These are phyloP conservation scores for Syrmaticus mikado DNA, from an alignment of 2,113 vertebrate species.

Conservation along the genomic window DNA sequence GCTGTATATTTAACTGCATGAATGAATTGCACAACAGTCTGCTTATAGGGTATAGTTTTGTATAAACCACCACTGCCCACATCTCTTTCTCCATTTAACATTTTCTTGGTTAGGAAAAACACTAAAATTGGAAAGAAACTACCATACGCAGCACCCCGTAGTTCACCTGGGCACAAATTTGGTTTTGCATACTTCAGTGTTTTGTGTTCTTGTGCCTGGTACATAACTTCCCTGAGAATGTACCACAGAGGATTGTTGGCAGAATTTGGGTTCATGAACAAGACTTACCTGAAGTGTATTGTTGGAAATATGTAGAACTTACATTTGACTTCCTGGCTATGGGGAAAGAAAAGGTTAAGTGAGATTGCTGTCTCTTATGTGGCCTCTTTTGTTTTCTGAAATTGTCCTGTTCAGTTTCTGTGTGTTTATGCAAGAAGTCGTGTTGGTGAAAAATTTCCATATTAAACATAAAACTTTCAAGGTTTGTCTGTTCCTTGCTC, in stretches of 20 bases:
- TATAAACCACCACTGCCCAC: not conserved
- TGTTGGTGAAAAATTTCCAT: not conserved
- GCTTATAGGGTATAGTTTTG: not conserved
- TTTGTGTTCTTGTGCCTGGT: rapidly evolving
- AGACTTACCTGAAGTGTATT: not conserved
- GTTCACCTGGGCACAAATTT: not conserved
- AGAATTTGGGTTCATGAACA: not conserved
- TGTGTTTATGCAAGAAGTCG: not conserved
- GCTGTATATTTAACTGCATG: not conserved
- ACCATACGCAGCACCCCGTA: not conserved
- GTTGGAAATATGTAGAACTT: not conserved
- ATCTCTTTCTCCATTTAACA: not conserved
- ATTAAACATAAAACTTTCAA: not conserved
- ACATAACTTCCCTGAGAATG: not conserved
- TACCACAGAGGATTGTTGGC: not conserved
- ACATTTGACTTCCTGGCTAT: not conserved
- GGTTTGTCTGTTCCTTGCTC: not conserved
- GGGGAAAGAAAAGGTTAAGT: not conserved
- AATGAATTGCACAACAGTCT: not conserved
- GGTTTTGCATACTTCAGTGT: not conserved
- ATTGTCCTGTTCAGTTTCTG: not conserved
- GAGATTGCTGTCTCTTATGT: not conserved
- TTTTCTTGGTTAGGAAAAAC: not conserved
- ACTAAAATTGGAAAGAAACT: not conserved
- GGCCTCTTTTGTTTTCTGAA: not conserved